Conservation (phyloP, 2,888 invertebrate genomes). For the Psococerastis gibbosa region DNA sequence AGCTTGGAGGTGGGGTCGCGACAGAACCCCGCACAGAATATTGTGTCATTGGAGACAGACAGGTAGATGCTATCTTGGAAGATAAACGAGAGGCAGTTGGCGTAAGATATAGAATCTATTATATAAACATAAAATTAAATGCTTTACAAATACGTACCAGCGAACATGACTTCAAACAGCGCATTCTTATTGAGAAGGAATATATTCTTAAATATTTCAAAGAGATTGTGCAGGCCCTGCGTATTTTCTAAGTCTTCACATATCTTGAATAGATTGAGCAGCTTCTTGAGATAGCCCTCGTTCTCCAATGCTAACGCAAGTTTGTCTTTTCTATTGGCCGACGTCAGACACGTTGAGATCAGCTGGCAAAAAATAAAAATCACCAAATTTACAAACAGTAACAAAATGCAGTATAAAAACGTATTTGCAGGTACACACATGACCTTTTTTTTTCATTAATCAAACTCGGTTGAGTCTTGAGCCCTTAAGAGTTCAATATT, state of each 20-base stretch:
- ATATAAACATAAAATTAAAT: constrained; percentile 17
- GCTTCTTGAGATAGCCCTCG: constrained; percentile 87
- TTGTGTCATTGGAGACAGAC: too few relatives aligned
- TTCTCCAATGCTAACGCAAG: constrained; percentile 81
- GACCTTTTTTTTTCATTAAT: too few relatives aligned
- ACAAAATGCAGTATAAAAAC: not conserved
- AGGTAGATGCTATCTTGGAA: too few relatives aligned
- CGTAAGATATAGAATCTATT: not conserved
- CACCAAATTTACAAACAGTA: not conserved
- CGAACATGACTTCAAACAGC: constrained; percentile 94
- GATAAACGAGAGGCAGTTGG: not conserved
- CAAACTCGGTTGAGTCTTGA: too few relatives aligned
- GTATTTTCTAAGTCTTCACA: constrained; percentile 94
- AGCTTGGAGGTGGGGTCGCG: too few relatives aligned
- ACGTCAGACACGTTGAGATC: constrained; percentile 70
- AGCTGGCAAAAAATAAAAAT: constrained; percentile 26
- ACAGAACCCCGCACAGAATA: too few relatives aligned
- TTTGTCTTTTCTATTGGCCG: constrained; percentile 84
- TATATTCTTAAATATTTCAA: constrained; percentile 96
- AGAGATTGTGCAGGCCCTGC: constrained; percentile 85
- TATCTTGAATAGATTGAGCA: constrained; percentile 87
- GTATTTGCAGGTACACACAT: not conserved
- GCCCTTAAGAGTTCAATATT: not conserved
- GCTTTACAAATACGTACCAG: too few relatives aligned
- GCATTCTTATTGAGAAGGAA: constrained; percentile 96